A percentile compares a stretch with the other conserved stretches of the same genome.
These are phyloP conservation scores for Melanotus villosus DNA, from an alignment of 2,888 invertebrate genomes.

Conservation along the genomic window DNA sequence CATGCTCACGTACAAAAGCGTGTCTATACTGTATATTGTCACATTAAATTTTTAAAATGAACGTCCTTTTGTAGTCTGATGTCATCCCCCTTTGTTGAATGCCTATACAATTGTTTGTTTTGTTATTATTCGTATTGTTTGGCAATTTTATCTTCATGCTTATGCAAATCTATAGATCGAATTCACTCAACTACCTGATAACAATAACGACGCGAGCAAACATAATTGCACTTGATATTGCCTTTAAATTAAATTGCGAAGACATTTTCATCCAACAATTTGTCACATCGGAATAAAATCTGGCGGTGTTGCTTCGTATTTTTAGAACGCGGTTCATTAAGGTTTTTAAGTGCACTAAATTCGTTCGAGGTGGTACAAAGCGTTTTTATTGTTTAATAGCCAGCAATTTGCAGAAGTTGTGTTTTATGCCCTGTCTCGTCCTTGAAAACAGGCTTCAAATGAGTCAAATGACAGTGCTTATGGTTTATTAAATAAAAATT, in stretches of 20 bases:
- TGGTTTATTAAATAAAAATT: too few species aligned
- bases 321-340: too few species aligned
- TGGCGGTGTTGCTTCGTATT: too few species aligned
- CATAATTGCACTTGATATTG: not conserved
- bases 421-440: not conserved
- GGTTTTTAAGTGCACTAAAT: conserved; percentile 1
- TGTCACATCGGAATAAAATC: too few species aligned
- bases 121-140: conserved; percentile 22
- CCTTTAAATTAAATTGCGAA: not conserved
- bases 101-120: conserved; percentile 17
- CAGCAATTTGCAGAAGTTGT: not conserved
- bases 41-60: conserved; percentile 49
- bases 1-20: conserved; percentile 55
- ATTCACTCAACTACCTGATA: not conserved
- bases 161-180: conserved; percentile 26
- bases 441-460: too few species aligned
- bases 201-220: not conserved
- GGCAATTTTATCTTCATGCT: conserved; percentile 27
- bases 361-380: not conserved
- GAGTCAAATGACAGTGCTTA: too few species aligned
- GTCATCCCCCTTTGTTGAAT: conserved; percentile 31
- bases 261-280: too few species aligned
- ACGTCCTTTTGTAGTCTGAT: conserved; percentile 43
- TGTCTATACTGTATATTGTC: conserved; percentile 52
- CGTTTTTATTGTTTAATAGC: not conserved